Evolutionary conservation across 2,113 vertebrate genomes (phyloP).

Genomic region (Danio rerio): DNA sequence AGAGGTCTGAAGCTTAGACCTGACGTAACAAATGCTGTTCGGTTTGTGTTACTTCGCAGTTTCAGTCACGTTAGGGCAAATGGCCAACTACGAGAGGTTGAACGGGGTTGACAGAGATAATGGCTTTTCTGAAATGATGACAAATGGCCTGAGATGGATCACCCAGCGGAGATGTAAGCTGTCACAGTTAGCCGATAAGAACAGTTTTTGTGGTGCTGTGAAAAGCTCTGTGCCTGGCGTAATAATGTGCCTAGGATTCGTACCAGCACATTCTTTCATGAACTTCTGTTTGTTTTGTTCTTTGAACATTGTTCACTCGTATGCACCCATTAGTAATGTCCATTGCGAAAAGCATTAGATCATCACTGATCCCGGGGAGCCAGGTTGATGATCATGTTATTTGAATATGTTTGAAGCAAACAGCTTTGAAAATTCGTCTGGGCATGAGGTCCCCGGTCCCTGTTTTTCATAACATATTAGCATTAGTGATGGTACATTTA

Average conservation of each 20-base stretch:
- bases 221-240: neutral
- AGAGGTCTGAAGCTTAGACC: slow-evolving; percentile 34
- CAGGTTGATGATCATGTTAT: slow-evolving; percentile 12
- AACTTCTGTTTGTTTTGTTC: neutral
- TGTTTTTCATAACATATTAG: slow-evolving; percentile 63
- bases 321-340: slow-evolving; percentile 11
- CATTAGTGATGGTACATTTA: slow-evolving; percentile 58
- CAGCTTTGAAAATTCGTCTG: slow-evolving; percentile 58
- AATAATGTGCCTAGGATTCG: slow-evolving; percentile 17
- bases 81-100: slow-evolving; percentile 9
- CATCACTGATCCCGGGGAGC: slow-evolving; percentile 17
- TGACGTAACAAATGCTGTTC: slow-evolving; percentile 4
- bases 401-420: slow-evolving; percentile 20
- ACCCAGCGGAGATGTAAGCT: neutral
- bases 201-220: neutral
- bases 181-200: neutral
- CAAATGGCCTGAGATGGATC: slow-evolving; percentile 36
- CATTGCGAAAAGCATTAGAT: slow-evolving; percentile 8
- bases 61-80: neutral
- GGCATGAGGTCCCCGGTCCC: slow-evolving; percentile 42
- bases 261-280: slow-evolving; percentile 7
- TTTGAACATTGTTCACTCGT: slow-evolving; percentile 1
- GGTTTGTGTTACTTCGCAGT: slow-evolving; percentile 10
- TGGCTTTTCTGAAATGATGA: slow-evolving; percentile 34
- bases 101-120: slow-evolving; percentile 26